Evolutionary conservation across 1,140 invertebrate genomes (phyloP), one percentile per base, ranked within the genome.

Genomic region (Heterodera carotae): DNA sequence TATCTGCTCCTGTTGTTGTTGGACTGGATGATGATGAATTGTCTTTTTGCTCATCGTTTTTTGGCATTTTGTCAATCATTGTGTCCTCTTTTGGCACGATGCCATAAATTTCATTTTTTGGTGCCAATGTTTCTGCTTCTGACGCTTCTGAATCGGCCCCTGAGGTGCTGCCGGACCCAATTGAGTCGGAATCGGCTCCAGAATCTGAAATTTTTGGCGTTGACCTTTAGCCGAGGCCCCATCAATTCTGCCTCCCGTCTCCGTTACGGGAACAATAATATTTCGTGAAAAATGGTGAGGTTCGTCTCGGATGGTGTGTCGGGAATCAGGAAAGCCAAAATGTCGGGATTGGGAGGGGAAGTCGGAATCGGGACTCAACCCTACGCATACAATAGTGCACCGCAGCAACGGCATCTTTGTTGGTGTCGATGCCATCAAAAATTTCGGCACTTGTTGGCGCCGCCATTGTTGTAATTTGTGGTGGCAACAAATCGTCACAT

Each of bases 141-240:
- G 60, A 62, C 29, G 60, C 10, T 66, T 66, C 62, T 3, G 62
- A 66, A 66, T 66, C 62, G 29, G 62, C 62, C 27, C 62, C 71
- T 62, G 71, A 73, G n/a, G 43, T 60, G 56, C 71, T 27, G 12
- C 53, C 53, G 34, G 56, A 73, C 8, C 31, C 31, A 31, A 64
- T 18, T 29, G 48, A 33, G n/a, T 62, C 62, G 25, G 7, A 15
- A 22, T 53, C 48, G 10, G 48, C 10, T 8, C 10, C 18, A 53
- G 18, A 53, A 53, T 15, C 48, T 53, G 48, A 12, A 53, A 53
- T 22, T 39, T 69, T 34, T 69, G 36, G 31, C 29, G 10, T 39
- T 15, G 29, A 12, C 29, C 53, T 29, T n/a, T n/a, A n/a, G n/a
- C n/a, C n/a, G n/a, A n/a, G n/a, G n/a, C n/a, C n/a, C n/a, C n/a